These are phyloP conservation scores for Cantharis rufa DNA, from an alignment of 2,888 invertebrate genomes.

Conservation along the genomic window DNA sequence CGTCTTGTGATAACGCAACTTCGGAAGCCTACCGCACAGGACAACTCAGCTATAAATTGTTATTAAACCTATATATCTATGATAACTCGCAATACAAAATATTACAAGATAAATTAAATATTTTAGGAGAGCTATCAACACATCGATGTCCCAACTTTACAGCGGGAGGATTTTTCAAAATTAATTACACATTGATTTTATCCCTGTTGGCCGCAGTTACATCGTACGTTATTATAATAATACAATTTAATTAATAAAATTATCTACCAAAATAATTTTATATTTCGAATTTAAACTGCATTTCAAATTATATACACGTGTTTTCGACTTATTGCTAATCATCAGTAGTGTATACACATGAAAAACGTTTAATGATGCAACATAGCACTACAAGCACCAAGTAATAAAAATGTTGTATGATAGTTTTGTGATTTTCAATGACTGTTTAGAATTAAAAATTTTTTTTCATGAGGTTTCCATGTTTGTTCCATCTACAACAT, in stretches of 20 bases:
- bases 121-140: constrained; percentile 21
- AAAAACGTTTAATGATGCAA: too few species aligned
- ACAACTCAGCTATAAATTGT: constrained; percentile 31
- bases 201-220: constrained; percentile 26
- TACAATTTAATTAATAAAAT: constrained; percentile 21
- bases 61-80: constrained; percentile 30
- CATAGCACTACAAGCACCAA: too few species aligned
- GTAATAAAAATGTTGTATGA: too few species aligned
- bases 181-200: constrained; percentile 28
- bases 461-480: too few species aligned
- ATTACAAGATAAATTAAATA: constrained; percentile 3
- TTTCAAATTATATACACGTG: too few species aligned
- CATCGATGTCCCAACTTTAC: constrained; percentile 17
- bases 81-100: constrained; percentile 9
- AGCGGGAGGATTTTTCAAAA: constrained; percentile 30
- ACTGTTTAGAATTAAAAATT: too few species aligned
- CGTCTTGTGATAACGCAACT: constrained; percentile 29
- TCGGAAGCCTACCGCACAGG: constrained; percentile 33
- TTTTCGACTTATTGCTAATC: too few species aligned
- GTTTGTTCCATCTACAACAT: too few species aligned
- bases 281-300: too few species aligned
- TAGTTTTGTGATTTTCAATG: too few species aligned
- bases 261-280: background rate
- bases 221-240: constrained; percentile 30
- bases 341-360: too few species aligned